These are phyloP conservation scores for Melieria crassipennis DNA, from an alignment of 2,888 invertebrate genomes.

Conservation along the genomic window DNA sequence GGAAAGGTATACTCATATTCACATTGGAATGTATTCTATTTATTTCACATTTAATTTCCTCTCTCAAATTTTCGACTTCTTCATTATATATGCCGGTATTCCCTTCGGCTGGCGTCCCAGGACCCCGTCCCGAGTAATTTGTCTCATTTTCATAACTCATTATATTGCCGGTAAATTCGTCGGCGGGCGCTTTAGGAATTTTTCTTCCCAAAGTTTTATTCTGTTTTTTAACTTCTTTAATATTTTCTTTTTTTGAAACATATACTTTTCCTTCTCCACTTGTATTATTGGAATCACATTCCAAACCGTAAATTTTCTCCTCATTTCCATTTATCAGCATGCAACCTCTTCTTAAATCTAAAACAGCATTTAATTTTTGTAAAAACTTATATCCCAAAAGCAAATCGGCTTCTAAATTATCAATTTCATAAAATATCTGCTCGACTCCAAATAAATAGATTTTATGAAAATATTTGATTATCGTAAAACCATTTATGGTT, in stretches of 20 bases:
- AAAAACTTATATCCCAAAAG: constrained; percentile 17
- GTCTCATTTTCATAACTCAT: background rate
- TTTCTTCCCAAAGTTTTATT: too few relatives aligned
- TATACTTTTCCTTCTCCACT: too few relatives aligned
- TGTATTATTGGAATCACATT: too few relatives aligned
- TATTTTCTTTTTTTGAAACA: background rate
- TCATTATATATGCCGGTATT: too few relatives aligned
- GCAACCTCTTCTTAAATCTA: constrained; percentile 19
- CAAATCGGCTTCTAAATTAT: constrained; percentile 9
- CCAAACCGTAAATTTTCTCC: too few relatives aligned
- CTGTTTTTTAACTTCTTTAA: too few relatives aligned
- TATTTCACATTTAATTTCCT: too few relatives aligned
- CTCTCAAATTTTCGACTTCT: too few relatives aligned
- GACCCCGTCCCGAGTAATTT: background rate
- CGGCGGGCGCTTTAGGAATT: too few relatives aligned
- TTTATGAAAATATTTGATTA: constrained; percentile 2
- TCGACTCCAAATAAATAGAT: constrained; percentile 16
- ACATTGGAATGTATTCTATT: background rate
- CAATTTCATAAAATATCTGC: constrained; percentile 27
- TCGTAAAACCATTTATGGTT: constrained; percentile 29
- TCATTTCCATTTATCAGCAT: constrained; percentile 4
- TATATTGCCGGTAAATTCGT: background rate
- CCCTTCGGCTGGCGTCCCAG: background rate
- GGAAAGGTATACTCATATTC: background rate
- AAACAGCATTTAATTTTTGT: constrained; percentile 10